Evolutionary conservation across 2,888 invertebrate genomes (phyloP).

Genomic region (Diplazon laetatorius): DNA sequence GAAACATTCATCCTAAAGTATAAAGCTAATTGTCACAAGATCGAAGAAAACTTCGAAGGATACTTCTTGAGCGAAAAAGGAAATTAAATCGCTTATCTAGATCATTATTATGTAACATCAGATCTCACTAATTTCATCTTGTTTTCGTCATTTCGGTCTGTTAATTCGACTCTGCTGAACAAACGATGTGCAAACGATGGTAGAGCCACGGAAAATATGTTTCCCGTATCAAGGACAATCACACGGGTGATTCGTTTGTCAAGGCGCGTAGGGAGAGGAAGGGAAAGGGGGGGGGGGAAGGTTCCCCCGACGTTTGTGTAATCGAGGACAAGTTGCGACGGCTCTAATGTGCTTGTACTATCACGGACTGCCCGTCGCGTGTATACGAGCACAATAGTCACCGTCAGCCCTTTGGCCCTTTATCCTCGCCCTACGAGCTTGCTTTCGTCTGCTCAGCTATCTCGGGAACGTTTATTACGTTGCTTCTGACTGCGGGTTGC

Average conservation of each 20-base stretch:
- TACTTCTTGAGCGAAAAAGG: too few species aligned
- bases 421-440: not conserved
- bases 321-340: not conserved
- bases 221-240: not conserved
- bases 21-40: too few species aligned
- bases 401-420: constrained; percentile 15
- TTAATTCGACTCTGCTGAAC: too few species aligned
- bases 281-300: not conserved
- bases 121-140: too few species aligned
- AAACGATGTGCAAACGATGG: not conserved
- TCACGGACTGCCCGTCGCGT: not conserved
- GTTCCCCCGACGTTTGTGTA: not conserved
- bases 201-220: not conserved
- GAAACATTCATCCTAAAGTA: too few species aligned
- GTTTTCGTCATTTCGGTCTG: too few species aligned
- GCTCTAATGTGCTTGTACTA: not conserved
- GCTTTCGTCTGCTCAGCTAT: constrained; percentile 1
- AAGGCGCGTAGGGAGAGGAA: too few species aligned
- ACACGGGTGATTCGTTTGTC: constrained; percentile 9
- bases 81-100: too few species aligned
- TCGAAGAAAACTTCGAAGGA: too few species aligned
- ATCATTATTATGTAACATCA: too few species aligned
- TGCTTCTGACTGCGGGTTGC: not conserved
- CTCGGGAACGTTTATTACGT: constrained; percentile 27
- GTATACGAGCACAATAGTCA: not conserved